Percentiles rank a stretch among this genome's conserved stretches.
These are phyloP conservation scores for Noctua janthina DNA, from an alignment of 2,888 invertebrate genomes.

Conservation along the genomic window DNA sequence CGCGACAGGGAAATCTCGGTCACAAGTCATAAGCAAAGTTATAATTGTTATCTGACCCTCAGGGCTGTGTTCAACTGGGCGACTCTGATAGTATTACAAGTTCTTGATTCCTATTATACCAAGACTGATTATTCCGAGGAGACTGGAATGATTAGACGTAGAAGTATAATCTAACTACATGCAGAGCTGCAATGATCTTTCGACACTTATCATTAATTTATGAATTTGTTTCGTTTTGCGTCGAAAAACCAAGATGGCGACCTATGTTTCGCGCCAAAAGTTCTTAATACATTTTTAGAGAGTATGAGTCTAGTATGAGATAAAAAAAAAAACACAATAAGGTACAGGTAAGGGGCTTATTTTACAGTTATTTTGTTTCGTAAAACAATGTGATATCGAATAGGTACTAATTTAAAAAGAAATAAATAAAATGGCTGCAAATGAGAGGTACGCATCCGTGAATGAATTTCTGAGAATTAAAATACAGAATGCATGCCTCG, in stretches of 20 bases:
- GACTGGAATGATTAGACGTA: background rate
- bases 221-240: background rate
- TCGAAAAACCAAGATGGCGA: background rate
- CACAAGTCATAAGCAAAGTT: constrained; percentile 30
- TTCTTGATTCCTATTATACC: constrained; percentile 21
- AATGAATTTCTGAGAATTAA: background rate
- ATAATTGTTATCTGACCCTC: constrained; percentile 44
- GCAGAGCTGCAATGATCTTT: background rate
- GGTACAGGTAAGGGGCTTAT: too few relatives aligned
- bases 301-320: background rate
- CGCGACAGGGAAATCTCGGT: constrained; percentile 30
- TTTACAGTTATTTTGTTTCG: background rate
- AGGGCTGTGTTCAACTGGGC: constrained; percentile 14
- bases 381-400: background rate
- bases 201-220: background rate
- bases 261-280: too few relatives aligned
- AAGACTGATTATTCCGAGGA: constrained; percentile 10
- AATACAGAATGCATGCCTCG: background rate
- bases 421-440: too few relatives aligned
- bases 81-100: constrained; percentile 32
- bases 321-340: background rate
- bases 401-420: background rate
- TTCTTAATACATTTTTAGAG: too few relatives aligned
- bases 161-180: background rate
- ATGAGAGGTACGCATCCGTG: background rate